Evolutionary conservation across 2,888 invertebrate genomes (phyloP), one percentile per base, ranked within the genome.

Genomic region (Meiosimyza platycephala): DNA sequence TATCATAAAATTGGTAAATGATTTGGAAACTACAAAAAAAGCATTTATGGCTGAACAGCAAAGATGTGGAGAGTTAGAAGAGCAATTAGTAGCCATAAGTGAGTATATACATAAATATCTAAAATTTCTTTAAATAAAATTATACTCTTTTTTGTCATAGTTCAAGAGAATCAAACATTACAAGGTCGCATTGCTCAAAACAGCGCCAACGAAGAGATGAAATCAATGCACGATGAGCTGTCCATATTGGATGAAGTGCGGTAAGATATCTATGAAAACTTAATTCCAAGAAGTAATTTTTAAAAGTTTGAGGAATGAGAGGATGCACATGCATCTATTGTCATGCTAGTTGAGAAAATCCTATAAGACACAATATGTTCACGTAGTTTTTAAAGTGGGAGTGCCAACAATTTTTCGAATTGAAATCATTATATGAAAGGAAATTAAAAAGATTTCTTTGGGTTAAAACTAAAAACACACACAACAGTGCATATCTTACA

Each of bases 191-290:
- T 86, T 73, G 85, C 82, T 74, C 85, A 87, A 80, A 83, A 79
- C 9, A 85, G 83, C 80, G 90, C 90, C 82, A 93, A 93, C 68
- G 92, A 93, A 78, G 93, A 94, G 82, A 92, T 94, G 85, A 94
- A 93, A 85, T 86, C 85, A 65, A 84, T 85, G 80, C 94, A 95
- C 79, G 95, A 95, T 81, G 95, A 95, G 86, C 91, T 95, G 81
- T 92, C 91, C 71, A 93, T 94, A 77, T 89, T 95, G 79, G 95
- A 95, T 84, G 95, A 95, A 93, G 94, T 95, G 79, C 91, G 94
- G 94, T 94, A 88, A 85, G 85, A 22, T 22, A 3, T 3, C 22
- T 22, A 2, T 22, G 22, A 22, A 77, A 22, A 11, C 5, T 9
- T 28, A 62, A 59, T 12, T 6, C 50, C 16, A 6, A 18, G 18